A percentile compares a stretch with the other conserved stretches of the same genome.
Conservation (phyloP, 2,888 invertebrate species). For the Drosophila vallismaia region DNA sequence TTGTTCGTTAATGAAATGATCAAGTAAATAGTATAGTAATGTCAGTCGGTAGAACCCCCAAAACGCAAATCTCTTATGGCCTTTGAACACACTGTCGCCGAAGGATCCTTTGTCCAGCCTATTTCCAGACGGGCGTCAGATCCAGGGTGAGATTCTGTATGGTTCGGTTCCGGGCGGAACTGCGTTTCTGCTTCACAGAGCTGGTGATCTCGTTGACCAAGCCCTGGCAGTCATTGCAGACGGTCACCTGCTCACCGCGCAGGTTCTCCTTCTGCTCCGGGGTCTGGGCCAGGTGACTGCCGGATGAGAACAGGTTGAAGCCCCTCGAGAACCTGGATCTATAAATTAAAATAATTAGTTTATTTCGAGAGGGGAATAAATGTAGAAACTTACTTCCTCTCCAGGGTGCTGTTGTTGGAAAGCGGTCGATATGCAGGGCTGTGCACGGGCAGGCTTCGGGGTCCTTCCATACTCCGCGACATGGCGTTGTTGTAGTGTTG, state of each 20-base stretch:
- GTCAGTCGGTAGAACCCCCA: slow-evolving; percentile 22
- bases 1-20: slow-evolving; percentile 15
- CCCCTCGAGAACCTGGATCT: slow-evolving; percentile 88
- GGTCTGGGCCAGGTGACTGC: slow-evolving; percentile 83
- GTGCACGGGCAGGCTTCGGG: slow-evolving; percentile 85
- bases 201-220: slow-evolving; percentile 97
- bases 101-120: slow-evolving; percentile 19
- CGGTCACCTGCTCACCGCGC: slow-evolving; percentile 92
- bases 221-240: slow-evolving; percentile 97
- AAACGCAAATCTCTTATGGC: slow-evolving; percentile 11
- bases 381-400: slow-evolving; percentile 84
- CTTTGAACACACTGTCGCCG: slow-evolving; percentile 24
- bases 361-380: background rate
- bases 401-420: slow-evolving; percentile 84
- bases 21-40: slow-evolving; percentile 6
- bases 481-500: slow-evolving; percentile 83
- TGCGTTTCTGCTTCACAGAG: slow-evolving; percentile 90
- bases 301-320: slow-evolving; percentile 85
- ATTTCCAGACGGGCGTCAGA: slow-evolving; percentile 91
- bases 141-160: slow-evolving; percentile 92
- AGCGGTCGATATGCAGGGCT: slow-evolving; percentile 83
- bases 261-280: slow-evolving; percentile 86
- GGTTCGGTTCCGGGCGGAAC: slow-evolving; percentile 92
- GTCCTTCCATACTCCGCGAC: slow-evolving; percentile 87
- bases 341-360: background rate